Percentiles rank a stretch among this genome's conserved stretches.
phyloP scores from a whole-genome alignment of 2,113 vertebrate genomes.

The Malaclemys terrapin region DNA sequence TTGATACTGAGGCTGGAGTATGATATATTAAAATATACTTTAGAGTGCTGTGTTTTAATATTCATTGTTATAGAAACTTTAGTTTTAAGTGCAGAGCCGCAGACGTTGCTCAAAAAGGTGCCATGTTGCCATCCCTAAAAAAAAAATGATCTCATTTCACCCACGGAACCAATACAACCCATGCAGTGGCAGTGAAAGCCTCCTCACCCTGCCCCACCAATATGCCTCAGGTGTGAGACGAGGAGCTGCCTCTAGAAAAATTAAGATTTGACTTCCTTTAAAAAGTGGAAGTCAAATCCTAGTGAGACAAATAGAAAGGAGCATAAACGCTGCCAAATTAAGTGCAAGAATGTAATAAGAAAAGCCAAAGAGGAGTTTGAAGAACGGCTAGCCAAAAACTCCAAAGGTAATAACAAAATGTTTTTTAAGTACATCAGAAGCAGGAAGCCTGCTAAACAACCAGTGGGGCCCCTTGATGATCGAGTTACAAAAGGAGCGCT shows the following conservation, averaged over 20 bases:
- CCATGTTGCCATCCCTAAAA: background rate
- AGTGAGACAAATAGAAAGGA: too few relatives aligned
- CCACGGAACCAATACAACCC: background rate
- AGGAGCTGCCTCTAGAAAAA: background rate
- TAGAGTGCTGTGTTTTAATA: background rate
- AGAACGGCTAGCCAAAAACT: too few relatives aligned
- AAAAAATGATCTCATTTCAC: background rate
- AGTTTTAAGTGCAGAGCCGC: background rate
- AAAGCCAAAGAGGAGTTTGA: too few relatives aligned
- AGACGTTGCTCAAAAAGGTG: background rate
- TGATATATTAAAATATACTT: background rate
- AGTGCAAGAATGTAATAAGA: too few relatives aligned
- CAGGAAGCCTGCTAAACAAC: too few relatives aligned
- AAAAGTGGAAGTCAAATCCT: too few relatives aligned
- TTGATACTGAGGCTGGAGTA: conserved; percentile 1
- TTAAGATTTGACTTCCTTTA: too few relatives aligned
- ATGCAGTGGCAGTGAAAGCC: background rate
- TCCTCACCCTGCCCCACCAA: background rate
- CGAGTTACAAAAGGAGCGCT: too few relatives aligned
- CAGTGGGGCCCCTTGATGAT: too few relatives aligned
- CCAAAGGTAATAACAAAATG: too few relatives aligned
- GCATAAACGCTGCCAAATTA: too few relatives aligned
- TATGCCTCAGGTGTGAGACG: background rate
- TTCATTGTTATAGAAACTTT: background rate
- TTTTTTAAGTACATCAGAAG: too few relatives aligned